phyloP scores from a whole-genome alignment of 2,797 vertebrate genomes.

The Sitta carolinensis region DNA sequence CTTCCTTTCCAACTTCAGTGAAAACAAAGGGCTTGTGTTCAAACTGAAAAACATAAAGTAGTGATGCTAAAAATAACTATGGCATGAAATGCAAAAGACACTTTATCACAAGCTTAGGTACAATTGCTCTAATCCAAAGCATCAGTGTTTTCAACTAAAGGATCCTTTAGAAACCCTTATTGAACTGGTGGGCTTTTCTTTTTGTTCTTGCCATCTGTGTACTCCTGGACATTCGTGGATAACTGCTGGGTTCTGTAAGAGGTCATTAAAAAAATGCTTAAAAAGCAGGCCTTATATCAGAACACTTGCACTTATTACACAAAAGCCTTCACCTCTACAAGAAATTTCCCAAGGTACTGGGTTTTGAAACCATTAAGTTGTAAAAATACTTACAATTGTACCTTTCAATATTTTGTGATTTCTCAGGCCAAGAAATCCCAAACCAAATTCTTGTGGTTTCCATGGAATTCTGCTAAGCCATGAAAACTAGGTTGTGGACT shows the following conservation, averaged over 20 bases:
- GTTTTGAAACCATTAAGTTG: constrained; percentile 5
- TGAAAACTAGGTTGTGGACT: not conserved
- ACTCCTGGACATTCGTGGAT: not conserved
- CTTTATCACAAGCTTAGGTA: not conserved
- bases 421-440: constrained; percentile 2
- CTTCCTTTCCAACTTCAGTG: constrained; percentile 20
- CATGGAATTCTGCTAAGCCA: constrained; percentile 12
- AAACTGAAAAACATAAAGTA: constrained; percentile 19
- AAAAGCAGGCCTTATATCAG: not conserved
- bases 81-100: constrained; percentile 29
- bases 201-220: not conserved
- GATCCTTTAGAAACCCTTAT: not conserved
- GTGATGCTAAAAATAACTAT: constrained; percentile 32
- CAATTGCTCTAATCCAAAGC: not conserved
- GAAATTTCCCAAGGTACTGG: not conserved
- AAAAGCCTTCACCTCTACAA: not conserved
- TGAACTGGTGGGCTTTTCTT: not conserved
- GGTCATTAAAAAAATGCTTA: not conserved
- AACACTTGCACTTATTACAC: not conserved
- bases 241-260: not conserved
- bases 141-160: not conserved
- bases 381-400: constrained; percentile 44
- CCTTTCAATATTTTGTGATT: constrained; percentile 14
- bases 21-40: constrained; percentile 50
- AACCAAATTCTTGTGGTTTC: constrained; percentile 44